A percentile compares a stretch with the other conserved stretches of the same genome.
These are phyloP conservation scores for Apodemia mormo DNA, from an alignment of 2,888 invertebrate genomes.

Conservation along the genomic window DNA sequence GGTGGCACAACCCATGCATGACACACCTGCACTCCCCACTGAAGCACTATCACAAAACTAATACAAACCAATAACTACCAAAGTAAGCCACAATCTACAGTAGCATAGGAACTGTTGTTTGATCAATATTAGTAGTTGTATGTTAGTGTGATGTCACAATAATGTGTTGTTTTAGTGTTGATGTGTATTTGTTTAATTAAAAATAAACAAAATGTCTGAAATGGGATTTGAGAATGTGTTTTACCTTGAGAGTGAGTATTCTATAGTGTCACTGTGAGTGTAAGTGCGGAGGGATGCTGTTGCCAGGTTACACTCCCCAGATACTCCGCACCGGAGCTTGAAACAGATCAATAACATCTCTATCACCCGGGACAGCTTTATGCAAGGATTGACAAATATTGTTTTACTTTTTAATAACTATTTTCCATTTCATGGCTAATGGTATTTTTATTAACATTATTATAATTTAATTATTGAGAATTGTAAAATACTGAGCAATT, in stretches of 20 bases:
- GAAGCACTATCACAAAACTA: conserved; percentile 48
- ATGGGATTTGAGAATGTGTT: conserved; percentile 79
- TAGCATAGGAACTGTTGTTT: conserved; percentile 70
- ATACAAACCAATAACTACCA: conserved; percentile 47
- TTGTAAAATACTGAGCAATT: no score
- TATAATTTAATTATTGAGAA: no score
- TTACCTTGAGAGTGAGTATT: conserved; percentile 78
- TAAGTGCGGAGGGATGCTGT: conserved; percentile 70
- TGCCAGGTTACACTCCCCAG: conserved; percentile 72
- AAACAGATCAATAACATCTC: conserved; percentile 77
- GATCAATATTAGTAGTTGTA: conserved; percentile 69
- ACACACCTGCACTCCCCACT: conserved; percentile 71
- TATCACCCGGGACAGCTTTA: conserved; percentile 67
- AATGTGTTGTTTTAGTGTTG: conserved; percentile 57
- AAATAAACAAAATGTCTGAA: conserved; percentile 65
- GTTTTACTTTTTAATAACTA: no score
- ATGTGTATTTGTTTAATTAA: conserved; percentile 45
- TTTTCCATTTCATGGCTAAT: no score
- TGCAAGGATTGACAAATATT: conserved; percentile 51
- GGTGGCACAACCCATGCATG: conserved; percentile 66
- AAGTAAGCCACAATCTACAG: conserved; percentile 46
- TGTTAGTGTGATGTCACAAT: conserved; percentile 53
- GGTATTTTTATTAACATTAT: no score
- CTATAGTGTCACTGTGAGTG: conserved; percentile 50
- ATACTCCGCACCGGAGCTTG: conserved; percentile 58